These are phyloP conservation scores for Lemur catta DNA, from an alignment of 2,797 vertebrate genomes.

Conservation along the genomic window DNA sequence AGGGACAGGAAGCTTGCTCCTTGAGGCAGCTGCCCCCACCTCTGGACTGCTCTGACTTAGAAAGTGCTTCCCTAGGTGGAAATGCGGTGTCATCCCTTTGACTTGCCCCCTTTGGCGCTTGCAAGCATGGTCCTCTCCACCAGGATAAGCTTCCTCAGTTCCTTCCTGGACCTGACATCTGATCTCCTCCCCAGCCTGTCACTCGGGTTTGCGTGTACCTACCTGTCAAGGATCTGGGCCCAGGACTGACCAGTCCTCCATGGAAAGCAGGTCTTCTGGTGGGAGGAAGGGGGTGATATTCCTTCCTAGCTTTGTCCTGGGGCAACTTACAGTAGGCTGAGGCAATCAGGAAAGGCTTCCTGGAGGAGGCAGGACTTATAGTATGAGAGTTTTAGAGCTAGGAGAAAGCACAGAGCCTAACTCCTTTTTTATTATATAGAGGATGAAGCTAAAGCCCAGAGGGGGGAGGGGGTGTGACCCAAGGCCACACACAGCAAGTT, in stretches of 20 bases:
- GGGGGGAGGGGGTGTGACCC: background rate
- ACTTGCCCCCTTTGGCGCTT: background rate
- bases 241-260: background rate
- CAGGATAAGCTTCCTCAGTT: background rate
- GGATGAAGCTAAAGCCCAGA: background rate
- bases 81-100: background rate
- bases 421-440: too few relatives aligned
- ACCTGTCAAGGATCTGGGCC: background rate
- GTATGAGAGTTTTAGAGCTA: background rate
- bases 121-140: background rate
- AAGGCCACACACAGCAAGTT: background rate
- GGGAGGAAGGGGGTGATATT: background rate
- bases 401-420: background rate
- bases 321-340: background rate
- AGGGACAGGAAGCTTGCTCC: background rate
- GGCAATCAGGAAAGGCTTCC: slow-evolving; percentile 24
- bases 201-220: background rate
- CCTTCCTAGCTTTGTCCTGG: background rate
- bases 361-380: background rate
- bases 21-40: background rate
- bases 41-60: background rate
- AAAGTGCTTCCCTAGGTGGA: background rate
- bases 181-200: background rate
- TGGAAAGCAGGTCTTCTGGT: background rate
- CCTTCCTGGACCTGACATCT: background rate